phyloP scores from a whole-genome alignment of 2,113 vertebrate genomes.

The Tauraco erythrolophus region DNA sequence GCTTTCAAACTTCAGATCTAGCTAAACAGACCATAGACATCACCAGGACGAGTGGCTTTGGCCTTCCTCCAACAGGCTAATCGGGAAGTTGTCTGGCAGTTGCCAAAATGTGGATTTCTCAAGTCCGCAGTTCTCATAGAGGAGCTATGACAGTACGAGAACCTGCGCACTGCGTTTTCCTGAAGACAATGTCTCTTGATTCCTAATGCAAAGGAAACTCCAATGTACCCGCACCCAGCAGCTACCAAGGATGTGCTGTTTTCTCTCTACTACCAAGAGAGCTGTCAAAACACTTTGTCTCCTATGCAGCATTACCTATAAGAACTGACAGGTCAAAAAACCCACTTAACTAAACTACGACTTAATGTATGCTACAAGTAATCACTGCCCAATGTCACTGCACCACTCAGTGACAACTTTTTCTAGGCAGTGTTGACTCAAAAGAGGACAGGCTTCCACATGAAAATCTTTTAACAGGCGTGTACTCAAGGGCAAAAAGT shows the following conservation, averaged over 20 bases:
- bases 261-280: background rate
- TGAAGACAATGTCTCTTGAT: background rate
- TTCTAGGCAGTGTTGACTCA: background rate
- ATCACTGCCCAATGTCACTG: background rate
- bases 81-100: background rate
- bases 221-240: rapidly evolving
- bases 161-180: background rate
- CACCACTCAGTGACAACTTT: background rate
- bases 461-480: background rate
- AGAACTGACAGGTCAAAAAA: background rate
- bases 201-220: background rate
- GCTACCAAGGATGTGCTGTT: background rate
- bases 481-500: background rate
- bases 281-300: background rate
- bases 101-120: background rate
- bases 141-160: background rate
- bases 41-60: background rate
- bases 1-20: background rate
- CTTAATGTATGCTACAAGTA: rapidly evolving
- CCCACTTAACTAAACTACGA: background rate
- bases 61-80: background rate
- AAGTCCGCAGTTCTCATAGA: background rate
- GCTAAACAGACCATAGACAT: background rate
- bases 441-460: background rate
- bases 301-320: background rate